These are phyloP conservation scores for Drosophila subpulchrella DNA, from an alignment of 1,140 invertebrate species.

Conservation along the genomic window DNA sequence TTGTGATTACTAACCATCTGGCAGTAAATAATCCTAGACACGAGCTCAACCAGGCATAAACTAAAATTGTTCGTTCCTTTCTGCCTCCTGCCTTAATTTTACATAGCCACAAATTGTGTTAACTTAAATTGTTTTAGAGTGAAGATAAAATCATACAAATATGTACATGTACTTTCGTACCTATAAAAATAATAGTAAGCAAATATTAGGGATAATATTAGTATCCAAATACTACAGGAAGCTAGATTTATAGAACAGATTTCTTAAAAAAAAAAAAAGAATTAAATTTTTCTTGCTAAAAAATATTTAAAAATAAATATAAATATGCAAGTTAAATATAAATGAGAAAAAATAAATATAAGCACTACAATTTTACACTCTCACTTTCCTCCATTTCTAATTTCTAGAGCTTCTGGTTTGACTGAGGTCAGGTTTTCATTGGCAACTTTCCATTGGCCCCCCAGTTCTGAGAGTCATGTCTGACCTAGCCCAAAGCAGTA, in stretches of 20 bases:
- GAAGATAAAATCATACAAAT: too few relatives aligned
- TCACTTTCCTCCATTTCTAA: background rate
- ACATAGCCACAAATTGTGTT: background rate
- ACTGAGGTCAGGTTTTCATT: slow-evolving; percentile 40
- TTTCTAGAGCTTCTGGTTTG: background rate
- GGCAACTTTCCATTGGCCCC: slow-evolving; percentile 38
- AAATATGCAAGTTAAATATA: background rate
- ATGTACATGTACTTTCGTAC: too few relatives aligned
- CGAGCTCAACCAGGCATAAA: slow-evolving; percentile 17
- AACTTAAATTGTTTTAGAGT: background rate
- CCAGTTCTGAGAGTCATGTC: slow-evolving; percentile 6
- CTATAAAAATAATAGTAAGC: too few relatives aligned
- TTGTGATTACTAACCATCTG: slow-evolving; percentile 7
- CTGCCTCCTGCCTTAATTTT: background rate
- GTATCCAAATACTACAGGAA: too few relatives aligned
- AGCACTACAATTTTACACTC: background rate
- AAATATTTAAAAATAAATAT: background rate
- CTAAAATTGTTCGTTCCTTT: background rate
- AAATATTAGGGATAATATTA: too few relatives aligned
- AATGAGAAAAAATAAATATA: too few relatives aligned
- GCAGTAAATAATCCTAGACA: slow-evolving; percentile 9
- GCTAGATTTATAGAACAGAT: too few relatives aligned
- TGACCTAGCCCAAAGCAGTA: slow-evolving; percentile 24
- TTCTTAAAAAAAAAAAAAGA: too few relatives aligned
- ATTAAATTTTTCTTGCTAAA: too few relatives aligned